Base-by-base conservation (phyloP, 2,113 vertebrate species). In the Strix uralensis region DNA sequence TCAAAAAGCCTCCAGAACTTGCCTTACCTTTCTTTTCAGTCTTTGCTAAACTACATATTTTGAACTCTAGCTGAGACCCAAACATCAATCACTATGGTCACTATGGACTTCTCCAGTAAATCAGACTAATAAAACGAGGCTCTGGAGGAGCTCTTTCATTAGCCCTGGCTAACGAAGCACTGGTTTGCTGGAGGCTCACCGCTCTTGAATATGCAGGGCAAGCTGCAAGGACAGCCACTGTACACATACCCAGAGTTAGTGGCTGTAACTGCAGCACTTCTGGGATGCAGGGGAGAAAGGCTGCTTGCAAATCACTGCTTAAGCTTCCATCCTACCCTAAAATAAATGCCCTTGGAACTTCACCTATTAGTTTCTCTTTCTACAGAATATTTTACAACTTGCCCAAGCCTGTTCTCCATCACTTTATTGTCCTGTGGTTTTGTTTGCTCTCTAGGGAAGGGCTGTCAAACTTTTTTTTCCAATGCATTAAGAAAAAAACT, bases 171-270 rank as follows among this genome's bases (percentile, higher is more conserved):
- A 46, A 46, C 7, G 46, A 15, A 65, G 49, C 40, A 1, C 3
- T 22, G 22, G 14, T 40, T 65, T 58, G 55, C 66, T 57, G n/a
- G 42, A 66, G 42, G 16, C 21, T 85, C 70, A 62, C 7, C 16
- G 16, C 57, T 27, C 8, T 2, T 1, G 25, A 55, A 5, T 5
- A 6, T 10, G 27, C 63, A 83, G 12, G 62, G 17, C 17, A 66
- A 57, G 46, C 3, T 40, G 22, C n/a, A 71, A 44, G 78, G 40
- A 15, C 57, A 79, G 57, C 11, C 58, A 5, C n/a, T 8, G 11
- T 0, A 5, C 19, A 5, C 15, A 1, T 3, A 7, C 38, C 52
- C 30, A 3, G 14, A 27, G 47, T 0, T 6, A n/a, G 34, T 2
- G 21, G 3, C 36, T 61, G 26, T 3, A 61, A 15, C 40, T 1